A percentile compares a stretch with the other conserved stretches of the same genome.
phyloP scores from a whole-genome alignment of 1,140 invertebrate species.

The Coptotermes formosanus region DNA sequence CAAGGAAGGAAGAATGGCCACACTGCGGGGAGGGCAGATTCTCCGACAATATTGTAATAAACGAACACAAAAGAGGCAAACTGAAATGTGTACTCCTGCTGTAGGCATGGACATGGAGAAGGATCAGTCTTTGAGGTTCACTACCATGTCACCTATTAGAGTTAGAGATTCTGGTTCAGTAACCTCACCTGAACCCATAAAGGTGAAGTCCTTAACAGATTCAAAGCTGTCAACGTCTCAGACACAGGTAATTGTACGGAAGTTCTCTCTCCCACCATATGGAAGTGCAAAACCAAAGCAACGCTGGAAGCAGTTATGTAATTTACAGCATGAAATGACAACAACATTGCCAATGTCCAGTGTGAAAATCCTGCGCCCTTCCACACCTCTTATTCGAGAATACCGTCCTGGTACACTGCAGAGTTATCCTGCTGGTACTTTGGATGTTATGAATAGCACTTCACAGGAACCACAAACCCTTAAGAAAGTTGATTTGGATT shows the following conservation, averaged over 20 bases:
- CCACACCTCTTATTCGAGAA: neutral
- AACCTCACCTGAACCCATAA: no score
- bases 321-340: neutral
- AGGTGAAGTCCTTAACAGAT: neutral
- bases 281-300: neutral
- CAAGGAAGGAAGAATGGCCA: neutral
- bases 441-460: neutral
- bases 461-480: neutral
- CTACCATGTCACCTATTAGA: neutral
- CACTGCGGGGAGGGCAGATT: neutral
- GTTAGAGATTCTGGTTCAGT: neutral
- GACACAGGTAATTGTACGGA: neutral
- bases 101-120: neutral
- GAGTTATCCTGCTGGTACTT: neutral
- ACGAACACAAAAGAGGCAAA: neutral
- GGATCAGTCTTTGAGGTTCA: neutral
- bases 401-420: neutral
- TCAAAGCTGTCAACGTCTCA: neutral
- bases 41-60: neutral
- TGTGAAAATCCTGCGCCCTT: neutral
- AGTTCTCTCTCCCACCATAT: neutral
- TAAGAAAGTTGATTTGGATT: neutral
- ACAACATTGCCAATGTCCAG: neutral
- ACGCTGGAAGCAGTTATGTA: slow-evolving; percentile 3
- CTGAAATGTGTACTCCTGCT: neutral